phyloP scores from a whole-genome alignment of 2,888 invertebrate species.

The Ashinkailepas kermadecensis region DNA sequence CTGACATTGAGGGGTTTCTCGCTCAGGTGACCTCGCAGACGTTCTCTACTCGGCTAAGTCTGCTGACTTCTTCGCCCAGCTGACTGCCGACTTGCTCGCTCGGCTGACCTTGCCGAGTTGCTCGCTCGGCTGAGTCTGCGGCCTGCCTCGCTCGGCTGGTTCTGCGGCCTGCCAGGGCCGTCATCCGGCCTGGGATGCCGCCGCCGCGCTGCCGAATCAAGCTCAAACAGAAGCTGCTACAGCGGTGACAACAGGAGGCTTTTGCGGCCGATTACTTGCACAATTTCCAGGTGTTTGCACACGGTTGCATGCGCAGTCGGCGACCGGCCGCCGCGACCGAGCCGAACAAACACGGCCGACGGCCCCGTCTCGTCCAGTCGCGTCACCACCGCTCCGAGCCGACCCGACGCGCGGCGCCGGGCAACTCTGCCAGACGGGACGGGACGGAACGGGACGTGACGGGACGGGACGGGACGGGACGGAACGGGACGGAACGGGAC shows the following conservation, averaged over 20 bases:
- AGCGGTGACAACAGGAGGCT: constrained; percentile 16
- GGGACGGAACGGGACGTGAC: background rate
- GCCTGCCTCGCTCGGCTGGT: too few relatives aligned
- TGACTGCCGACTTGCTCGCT: too few relatives aligned
- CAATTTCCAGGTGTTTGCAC: constrained; percentile 19
- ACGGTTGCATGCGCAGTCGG: constrained; percentile 11
- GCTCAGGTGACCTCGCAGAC: too few relatives aligned
- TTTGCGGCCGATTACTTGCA: constrained; percentile 22
- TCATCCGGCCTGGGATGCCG: background rate
- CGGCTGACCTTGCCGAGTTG: too few relatives aligned
- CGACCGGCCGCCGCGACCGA: background rate
- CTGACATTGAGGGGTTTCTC: too few relatives aligned
- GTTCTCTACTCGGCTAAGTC: too few relatives aligned
- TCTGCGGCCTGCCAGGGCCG: background rate
- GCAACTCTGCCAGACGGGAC: background rate
- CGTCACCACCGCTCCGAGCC: background rate
- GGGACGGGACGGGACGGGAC: background rate
- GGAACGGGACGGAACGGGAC: background rate
- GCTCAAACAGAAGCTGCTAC: constrained; percentile 8
- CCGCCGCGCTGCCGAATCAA: background rate
- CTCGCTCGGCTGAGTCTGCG: too few relatives aligned
- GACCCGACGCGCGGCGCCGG: background rate
- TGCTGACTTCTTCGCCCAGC: too few relatives aligned
- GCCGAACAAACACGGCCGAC: background rate
- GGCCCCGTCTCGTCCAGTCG: background rate